Evolutionary conservation across 2,113 vertebrate genomes (phyloP).

Genomic region (Trinectes maculatus): DNA sequence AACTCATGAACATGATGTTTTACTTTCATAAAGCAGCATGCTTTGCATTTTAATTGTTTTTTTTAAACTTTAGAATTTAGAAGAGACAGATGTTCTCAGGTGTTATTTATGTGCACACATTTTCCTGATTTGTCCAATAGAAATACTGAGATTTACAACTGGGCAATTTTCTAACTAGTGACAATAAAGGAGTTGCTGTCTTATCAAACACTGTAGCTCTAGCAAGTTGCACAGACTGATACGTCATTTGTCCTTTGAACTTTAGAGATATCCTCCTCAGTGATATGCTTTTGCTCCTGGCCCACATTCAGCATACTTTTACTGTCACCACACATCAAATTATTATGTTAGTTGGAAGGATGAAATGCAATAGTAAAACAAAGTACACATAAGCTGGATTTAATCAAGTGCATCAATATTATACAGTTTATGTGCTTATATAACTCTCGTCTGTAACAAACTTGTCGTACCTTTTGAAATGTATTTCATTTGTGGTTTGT

Average conservation of each 20-base stretch:
- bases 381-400: constrained; percentile 44
- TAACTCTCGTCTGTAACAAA: constrained; percentile 41
- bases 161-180: constrained; percentile 23
- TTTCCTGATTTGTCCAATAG: constrained; percentile 20
- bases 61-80: constrained; percentile 20
- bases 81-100: constrained; percentile 64
- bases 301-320: constrained; percentile 17
- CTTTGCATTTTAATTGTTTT: constrained; percentile 20
- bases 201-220: constrained; percentile 39
- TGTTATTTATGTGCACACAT: constrained; percentile 45
- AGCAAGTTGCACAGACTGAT: constrained; percentile 13
- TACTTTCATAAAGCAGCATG: constrained; percentile 46
- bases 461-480: constrained; percentile 42
- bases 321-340: constrained; percentile 18
- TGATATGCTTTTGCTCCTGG: constrained; percentile 22
- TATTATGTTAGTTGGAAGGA: constrained; percentile 44
- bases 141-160: constrained; percentile 19
- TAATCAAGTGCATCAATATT: constrained; percentile 29
- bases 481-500: constrained; percentile 46
- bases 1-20: constrained; percentile 37
- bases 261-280: constrained; percentile 18
- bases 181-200: constrained; percentile 7
- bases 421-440: constrained; percentile 47
- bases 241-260: constrained; percentile 44
- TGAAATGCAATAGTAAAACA: constrained; percentile 41